Percentiles rank a stretch among this genome's conserved stretches.
Conservation (phyloP, 2,113 vertebrate genomes). For the Ameiurus melas region DNA sequence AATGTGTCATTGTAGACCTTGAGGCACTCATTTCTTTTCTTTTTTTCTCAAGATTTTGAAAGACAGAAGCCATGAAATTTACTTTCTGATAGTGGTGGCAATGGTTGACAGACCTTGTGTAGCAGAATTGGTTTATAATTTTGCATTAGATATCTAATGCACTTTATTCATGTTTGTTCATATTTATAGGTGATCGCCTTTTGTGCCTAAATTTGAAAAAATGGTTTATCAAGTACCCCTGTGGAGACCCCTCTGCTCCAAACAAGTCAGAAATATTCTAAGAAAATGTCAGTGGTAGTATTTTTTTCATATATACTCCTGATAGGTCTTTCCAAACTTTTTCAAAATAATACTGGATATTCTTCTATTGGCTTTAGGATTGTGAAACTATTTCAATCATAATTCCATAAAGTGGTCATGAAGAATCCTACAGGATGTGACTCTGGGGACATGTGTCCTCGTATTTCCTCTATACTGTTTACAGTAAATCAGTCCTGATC, state of each 20-base stretch:
- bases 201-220: background rate
- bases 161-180: slow-evolving; percentile 6
- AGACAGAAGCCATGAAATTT: background rate
- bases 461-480: background rate
- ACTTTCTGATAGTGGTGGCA: background rate
- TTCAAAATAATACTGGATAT: background rate
- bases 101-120: background rate
- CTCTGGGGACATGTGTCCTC: background rate
- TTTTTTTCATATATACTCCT: background rate
- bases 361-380: background rate
- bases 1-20: slow-evolving; percentile 24
- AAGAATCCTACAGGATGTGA: background rate
- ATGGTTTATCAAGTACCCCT: background rate
- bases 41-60: slow-evolving; percentile 1
- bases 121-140: background rate
- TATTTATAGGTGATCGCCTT: slow-evolving; percentile 7
- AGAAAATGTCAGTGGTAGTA: background rate
- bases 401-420: background rate
- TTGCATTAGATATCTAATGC: background rate
- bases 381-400: slow-evolving; percentile 11
- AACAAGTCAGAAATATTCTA: background rate
- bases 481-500: background rate
- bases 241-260: background rate
- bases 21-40: slow-evolving; percentile 6
- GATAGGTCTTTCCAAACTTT: background rate